Percentiles rank a stretch among this genome's conserved stretches.
phyloP scores from a whole-genome alignment of 2,888 invertebrate species.

The Eupithecia pulchellata region DNA sequence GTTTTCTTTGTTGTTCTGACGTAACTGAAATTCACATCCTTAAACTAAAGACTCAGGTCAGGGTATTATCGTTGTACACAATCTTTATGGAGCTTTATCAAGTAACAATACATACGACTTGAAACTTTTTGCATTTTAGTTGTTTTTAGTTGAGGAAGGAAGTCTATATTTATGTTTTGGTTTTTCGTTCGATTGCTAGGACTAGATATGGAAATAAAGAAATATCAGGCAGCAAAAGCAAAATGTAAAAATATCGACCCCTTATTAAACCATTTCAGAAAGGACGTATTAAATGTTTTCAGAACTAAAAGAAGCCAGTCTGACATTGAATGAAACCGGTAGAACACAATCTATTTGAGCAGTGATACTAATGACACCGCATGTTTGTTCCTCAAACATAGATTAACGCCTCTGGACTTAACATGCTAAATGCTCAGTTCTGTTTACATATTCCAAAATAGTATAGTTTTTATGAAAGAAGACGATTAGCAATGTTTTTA shows the following conservation, averaged over 20 bases:
- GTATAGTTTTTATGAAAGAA: background rate
- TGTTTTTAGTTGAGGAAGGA: conserved; percentile 1
- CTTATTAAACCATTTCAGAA: background rate
- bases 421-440: conserved; percentile 62
- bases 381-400: conserved; percentile 65
- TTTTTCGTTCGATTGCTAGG: background rate
- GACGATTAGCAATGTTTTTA: background rate
- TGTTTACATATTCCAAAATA: conserved; percentile 33
- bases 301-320: background rate
- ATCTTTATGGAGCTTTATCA: conserved; percentile 2
- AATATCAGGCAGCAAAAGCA: background rate
- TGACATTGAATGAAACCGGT: conserved; percentile 35
- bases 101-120: background rate
- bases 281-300: background rate
- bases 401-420: conserved; percentile 61
- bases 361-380: conserved; percentile 50
- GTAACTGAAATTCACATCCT: conserved; percentile 41
- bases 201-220: no score
- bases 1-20: conserved; percentile 39
- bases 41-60: conserved; percentile 16
- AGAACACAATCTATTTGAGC: conserved; percentile 46
- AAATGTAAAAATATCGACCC: background rate
- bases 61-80: background rate
- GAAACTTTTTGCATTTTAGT: no score
- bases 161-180: background rate